phyloP scores from a whole-genome alignment of 2,113 vertebrate genomes.

The Pygoscelis antarcticus region DNA sequence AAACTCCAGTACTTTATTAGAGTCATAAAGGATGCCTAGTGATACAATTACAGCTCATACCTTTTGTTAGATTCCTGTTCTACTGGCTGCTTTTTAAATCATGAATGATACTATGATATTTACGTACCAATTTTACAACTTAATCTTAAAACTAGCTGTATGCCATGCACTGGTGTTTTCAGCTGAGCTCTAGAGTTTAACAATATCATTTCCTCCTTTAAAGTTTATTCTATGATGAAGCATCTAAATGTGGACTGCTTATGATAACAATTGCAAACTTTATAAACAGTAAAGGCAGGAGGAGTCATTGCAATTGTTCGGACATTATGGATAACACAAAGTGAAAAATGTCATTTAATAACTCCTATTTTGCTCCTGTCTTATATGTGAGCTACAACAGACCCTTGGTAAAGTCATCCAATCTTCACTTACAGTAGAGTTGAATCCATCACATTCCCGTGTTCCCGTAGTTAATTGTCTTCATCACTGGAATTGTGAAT shows the following conservation, averaged over 20 bases:
- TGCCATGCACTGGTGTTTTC: not conserved
- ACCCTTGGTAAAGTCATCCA: not conserved
- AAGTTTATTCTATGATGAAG: not conserved
- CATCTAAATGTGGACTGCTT: not conserved
- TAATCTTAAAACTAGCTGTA: not conserved
- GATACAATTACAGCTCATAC: not conserved
- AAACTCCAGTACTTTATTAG: not conserved
- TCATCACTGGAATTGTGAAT: not conserved
- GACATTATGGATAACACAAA: not conserved
- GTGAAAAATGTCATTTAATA: not conserved
- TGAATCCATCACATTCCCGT: not conserved
- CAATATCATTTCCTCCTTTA: not conserved
- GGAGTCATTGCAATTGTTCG: not conserved
- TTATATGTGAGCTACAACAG: not conserved
- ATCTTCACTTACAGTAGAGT: not conserved
- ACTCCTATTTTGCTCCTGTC: not conserved
- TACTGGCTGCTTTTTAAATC: slow-evolving; percentile 1
- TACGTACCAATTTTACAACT: not conserved
- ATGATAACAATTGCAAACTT: not conserved
- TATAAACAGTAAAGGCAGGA: not conserved
- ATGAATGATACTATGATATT: not conserved
- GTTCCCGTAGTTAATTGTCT: not conserved
- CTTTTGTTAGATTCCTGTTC: not conserved
- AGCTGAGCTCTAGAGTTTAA: not conserved
- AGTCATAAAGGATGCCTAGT: not conserved